Base-by-base conservation (phyloP, 2,888 invertebrate species). In the Hylaea fasciaria region DNA sequence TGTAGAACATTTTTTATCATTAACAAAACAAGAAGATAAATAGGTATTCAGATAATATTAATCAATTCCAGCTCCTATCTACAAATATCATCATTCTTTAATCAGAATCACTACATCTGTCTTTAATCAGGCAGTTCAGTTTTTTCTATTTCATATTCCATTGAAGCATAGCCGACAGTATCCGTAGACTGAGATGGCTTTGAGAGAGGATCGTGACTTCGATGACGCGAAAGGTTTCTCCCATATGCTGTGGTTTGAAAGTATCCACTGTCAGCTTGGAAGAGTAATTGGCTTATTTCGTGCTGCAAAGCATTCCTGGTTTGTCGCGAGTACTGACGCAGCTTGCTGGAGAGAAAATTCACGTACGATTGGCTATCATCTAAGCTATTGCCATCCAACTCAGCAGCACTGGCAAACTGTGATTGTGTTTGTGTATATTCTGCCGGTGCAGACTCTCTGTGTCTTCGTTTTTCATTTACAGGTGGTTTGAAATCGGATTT, bases 141-240 rank as follows among this genome's bases (percentile, higher is more conserved):
- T n/a, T 22, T 22, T 22, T 5, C 22, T 3, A 22, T 22, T 22
- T 32, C 32, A 32, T 2, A 32, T 41, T 16, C 16, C 16, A 16
- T 41, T 41, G 16, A 41, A 13, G 16, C 9, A 41, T 41, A 14
- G 8, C 3, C 14, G 10, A 41, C 41, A 14, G 16, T 13, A 4
- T 10, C 41, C 0, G 13, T 16, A 5, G 16, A 41, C 16, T 16
- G 16, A 41, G 41, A 41, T 16, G 16, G 7, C 13, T 16, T 41
- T 0, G 41, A 14, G 8, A 41, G 16, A 2, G 16, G 69, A 9
- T 82, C 73, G 28, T 67, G 61, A 0, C 16, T 32, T 1, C 32
- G 71, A n/a, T 5, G 71, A 28, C 12, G 28, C n/a, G 44, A 28
- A n/a, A n/a, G 11, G 44, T 45, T n/a, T 4, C 28, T n/a, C 9